phyloP scores from a whole-genome alignment of 2,888 invertebrate species.

The Leptinotarsa rubiginosa region DNA sequence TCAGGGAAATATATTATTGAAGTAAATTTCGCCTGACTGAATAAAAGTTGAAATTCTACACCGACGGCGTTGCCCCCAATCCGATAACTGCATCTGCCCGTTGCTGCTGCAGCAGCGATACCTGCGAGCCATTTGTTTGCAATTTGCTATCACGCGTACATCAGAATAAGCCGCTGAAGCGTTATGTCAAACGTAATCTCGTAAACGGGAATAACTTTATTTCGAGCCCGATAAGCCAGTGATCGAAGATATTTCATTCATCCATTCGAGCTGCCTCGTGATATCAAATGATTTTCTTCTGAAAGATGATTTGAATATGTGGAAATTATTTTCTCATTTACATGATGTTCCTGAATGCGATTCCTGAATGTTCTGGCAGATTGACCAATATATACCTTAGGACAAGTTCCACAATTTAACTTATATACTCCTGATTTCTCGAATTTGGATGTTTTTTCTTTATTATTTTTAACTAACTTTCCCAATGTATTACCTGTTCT shows the following conservation, averaged over 20 bases:
- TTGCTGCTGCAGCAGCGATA: conserved; percentile 23
- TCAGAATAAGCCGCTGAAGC: conserved; percentile 33
- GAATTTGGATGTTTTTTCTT: too few relatives aligned
- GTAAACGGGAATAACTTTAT: conserved; percentile 23
- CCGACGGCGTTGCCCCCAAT: conserved; percentile 14
- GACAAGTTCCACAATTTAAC: too few relatives aligned
- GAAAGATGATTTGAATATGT: too few relatives aligned
- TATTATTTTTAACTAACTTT: too few relatives aligned
- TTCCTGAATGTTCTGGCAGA: too few relatives aligned
- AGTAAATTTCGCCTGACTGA: too few relatives aligned
- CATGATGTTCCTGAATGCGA: too few relatives aligned
- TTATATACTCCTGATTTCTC: too few relatives aligned
- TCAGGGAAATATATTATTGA: too few relatives aligned
- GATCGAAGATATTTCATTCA: neutral
- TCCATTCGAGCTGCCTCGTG: neutral
- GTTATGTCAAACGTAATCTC: conserved; percentile 34
- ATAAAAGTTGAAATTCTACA: neutral
- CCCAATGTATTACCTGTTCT: too few relatives aligned
- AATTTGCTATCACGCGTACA: conserved; percentile 35
- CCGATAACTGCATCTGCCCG: conserved; percentile 24
- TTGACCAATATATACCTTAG: too few relatives aligned
- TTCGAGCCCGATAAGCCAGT: conserved; percentile 16
- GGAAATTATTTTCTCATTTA: too few relatives aligned
- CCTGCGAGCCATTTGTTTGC: conserved; percentile 31
- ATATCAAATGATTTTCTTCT: neutral